These are phyloP conservation scores for Tachina grossa DNA, from an alignment of 2,888 invertebrate species.

Conservation along the genomic window DNA sequence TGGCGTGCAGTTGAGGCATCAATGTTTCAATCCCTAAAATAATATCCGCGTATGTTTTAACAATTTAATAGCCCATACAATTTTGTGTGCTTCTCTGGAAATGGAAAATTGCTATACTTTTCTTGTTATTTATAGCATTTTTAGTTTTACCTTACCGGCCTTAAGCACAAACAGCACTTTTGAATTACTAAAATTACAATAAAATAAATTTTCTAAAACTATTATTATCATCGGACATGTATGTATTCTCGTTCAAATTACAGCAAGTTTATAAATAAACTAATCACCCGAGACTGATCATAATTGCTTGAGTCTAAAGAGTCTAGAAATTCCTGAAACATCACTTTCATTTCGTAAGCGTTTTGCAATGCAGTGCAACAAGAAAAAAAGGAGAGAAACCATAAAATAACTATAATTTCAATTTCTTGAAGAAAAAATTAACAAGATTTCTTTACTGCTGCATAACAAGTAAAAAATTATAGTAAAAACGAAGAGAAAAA, in stretches of 20 bases:
- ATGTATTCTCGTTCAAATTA: neutral
- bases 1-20: no score
- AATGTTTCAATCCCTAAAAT: no score
- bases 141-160: neutral
- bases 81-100: neutral
- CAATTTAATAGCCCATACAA: no score
- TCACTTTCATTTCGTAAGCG: constrained; percentile 1
- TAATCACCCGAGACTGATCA: constrained; percentile 24
- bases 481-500: constrained; percentile 20
- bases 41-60: no score
- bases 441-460: constrained; percentile 7
- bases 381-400: constrained; percentile 2
- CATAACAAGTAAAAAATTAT: constrained; percentile 31
- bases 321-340: constrained; percentile 26
- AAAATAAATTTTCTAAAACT: constrained; percentile 27
- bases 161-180: constrained; percentile 24
- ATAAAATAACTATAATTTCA: constrained; percentile 54
- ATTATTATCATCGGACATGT: constrained; percentile 2
- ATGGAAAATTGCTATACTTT: constrained; percentile 4
- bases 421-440: constrained; percentile 29
- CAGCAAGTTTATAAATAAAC: constrained; percentile 35
- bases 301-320: constrained; percentile 28
- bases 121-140: constrained; percentile 15
- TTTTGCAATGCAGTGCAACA: constrained; percentile 1
- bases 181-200: constrained; percentile 28